Conservation (phyloP, 2,888 invertebrate species). For the Hydroisotoma schaefferi region DNA sequence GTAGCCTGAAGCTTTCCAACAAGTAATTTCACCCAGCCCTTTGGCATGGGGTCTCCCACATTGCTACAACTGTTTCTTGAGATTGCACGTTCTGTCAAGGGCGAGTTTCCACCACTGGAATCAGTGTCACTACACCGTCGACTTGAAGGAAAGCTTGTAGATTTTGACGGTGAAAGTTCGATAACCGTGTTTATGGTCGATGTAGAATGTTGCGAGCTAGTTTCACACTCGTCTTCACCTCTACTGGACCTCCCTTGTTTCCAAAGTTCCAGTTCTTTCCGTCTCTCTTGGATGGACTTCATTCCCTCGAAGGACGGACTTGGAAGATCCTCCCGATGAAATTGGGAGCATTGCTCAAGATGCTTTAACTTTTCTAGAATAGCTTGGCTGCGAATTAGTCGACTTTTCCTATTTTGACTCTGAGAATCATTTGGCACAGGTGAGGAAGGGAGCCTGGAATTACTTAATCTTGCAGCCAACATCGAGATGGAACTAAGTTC, state of each 20-base stretch:
- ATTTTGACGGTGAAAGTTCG: conserved; percentile 50
- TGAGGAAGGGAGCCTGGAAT: conserved; percentile 30
- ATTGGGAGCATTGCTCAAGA: conserved; percentile 50
- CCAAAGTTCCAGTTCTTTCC: conserved; percentile 52
- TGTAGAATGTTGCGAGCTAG: conserved; percentile 53
- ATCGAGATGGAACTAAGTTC: conserved; percentile 39
- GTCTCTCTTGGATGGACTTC: conserved; percentile 51
- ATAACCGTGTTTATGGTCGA: conserved; percentile 52
- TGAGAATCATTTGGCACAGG: conserved; percentile 36
- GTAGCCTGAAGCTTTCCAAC: conserved; percentile 65
- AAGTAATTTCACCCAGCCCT: conserved; percentile 72
- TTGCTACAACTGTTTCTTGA: conserved; percentile 33
- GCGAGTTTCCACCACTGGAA: conserved; percentile 44
- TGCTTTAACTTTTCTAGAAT: conserved; percentile 51
- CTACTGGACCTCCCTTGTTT: conserved; percentile 38
- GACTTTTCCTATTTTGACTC: conserved; percentile 30
- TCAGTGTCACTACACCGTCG: conserved; percentile 46
- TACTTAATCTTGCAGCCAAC: conserved; percentile 39
- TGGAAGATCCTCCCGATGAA: conserved; percentile 48
- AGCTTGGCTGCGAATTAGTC: conserved; percentile 48
- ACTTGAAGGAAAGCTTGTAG: conserved; percentile 42
- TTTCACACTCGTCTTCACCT: conserved; percentile 49
- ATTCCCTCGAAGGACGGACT: conserved; percentile 50
- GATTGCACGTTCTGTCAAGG: conserved; percentile 45
- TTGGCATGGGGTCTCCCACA: conserved; percentile 48